These are phyloP conservation scores for Synergus laeviventris DNA, from an alignment of 2,888 invertebrate genomes.

Conservation along the genomic window DNA sequence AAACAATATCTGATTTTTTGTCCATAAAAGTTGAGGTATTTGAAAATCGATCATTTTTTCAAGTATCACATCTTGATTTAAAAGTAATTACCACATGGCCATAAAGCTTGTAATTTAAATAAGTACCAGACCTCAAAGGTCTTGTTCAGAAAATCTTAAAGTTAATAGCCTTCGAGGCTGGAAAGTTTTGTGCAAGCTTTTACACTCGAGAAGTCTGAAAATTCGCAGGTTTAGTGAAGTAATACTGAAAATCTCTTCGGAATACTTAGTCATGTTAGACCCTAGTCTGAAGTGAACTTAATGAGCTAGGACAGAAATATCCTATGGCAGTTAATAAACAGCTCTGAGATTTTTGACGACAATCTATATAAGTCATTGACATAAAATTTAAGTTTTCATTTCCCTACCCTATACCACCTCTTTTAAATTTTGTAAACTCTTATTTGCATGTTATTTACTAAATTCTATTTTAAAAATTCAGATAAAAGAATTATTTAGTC, in stretches of 20 bases:
- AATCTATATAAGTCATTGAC: too few species aligned
- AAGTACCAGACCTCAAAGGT: not conserved
- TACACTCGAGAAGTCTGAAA: not conserved
- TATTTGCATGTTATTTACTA: too few species aligned
- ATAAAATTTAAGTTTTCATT: too few species aligned
- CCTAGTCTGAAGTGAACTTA: conserved; percentile 45
- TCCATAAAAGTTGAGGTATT: too few species aligned
- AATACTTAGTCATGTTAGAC: conserved; percentile 46
- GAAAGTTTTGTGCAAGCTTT: not conserved
- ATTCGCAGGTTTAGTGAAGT: not conserved
- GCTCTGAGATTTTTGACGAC: not conserved
- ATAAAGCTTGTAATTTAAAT: not conserved
- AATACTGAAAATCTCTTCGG: not conserved
- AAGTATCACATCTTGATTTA: too few species aligned
- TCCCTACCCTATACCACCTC: too few species aligned
- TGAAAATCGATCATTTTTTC: too few species aligned
- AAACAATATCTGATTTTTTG: too few species aligned
- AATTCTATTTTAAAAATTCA: too few species aligned
- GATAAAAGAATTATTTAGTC: too few species aligned
- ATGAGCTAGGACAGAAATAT: conserved; percentile 5
- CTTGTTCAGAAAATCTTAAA: not conserved
- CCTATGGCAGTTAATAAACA: not conserved
- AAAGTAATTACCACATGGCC: too few species aligned
- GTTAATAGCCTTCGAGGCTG: not conserved
- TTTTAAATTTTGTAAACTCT: too few species aligned